Evolutionary conservation across 2,113 vertebrate species (phyloP), one percentile per base, ranked within the genome.

Genomic region (Coptodon rendalli): DNA sequence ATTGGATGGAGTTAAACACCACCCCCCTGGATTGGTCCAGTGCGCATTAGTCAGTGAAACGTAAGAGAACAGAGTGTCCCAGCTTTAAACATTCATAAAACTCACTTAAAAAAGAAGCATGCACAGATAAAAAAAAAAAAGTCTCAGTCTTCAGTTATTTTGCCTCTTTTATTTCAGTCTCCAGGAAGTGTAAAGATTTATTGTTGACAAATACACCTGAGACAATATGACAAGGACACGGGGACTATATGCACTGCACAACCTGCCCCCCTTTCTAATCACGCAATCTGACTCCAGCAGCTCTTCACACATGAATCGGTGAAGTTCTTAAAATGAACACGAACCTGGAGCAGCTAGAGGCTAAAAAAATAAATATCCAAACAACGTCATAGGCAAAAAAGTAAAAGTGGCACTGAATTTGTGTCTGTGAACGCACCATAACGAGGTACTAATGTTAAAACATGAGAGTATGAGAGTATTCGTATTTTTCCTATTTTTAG

Each of bases 1-100:
- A 96, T 96, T 96, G 95, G 96, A 5, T 19, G 86, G 10, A 31
- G 73, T 81, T 59, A 11, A 92, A 89, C 84, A 92, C 91, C 19
- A 16, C 2, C 14, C 7, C 43, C 29, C 31, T 3, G 6, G 89
- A 96, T 95, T 96, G 96, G 96, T 76, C 82, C 13, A 5, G 2
- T 10, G 8, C 1, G 4, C 1, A 1, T 19, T 29, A 3, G 4
- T 3, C 83, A 50, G 14, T 52, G 40, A 76, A 13, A 5, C n/a
- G 66, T 61, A 29, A 90, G 38, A 31, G 94, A 76, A 96, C 94
- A 91, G 63, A 17, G 29, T 93, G 93, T 95, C 63, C 95, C 80
- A 29, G 14, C 3, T 2, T 34, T 0, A 16, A 4, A 61, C 24
- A 48, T 43, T 81, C 2, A 81, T 31, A 45, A 1, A 81, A 48